Base-by-base conservation (phyloP, 37 sponge, comb jelly and placozoan genomes). In the Mnemiopsis leidyi region DNA sequence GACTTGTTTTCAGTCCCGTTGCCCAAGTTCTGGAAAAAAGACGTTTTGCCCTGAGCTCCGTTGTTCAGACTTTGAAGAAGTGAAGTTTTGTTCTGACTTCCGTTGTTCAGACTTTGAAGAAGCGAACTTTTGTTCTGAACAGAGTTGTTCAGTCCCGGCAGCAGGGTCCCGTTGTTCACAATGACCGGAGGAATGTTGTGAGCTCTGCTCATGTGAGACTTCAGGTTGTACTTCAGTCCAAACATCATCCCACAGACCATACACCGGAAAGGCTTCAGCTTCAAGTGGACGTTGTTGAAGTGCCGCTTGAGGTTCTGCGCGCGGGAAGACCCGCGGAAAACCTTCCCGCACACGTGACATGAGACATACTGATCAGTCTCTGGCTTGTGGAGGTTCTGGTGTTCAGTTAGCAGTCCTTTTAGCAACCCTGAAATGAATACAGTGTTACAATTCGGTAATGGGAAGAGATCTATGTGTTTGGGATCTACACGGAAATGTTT, bases 281-380 rank as follows among this genome's bases (percentile, higher is more conserved):
- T 85, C 24, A 85, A 29, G 90, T 85, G 90, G 3, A 85, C 90
- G 90, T 85, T 85, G 26, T 85, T 85, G 61, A 85, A 85, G 90
- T 85, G 90, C 90, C 90, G 90, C 39, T 85, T 85, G 23, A 85
- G 90, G 61, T 85, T 85, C 61, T 85, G 90, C 2, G 90, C 90
- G 0, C 90, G 90, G 7, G 90, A 85, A 0, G 61, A 40, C 28
- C 90, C 90, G 28, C 90, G 90, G 90, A 85, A 85, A 25, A 85
- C 90, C 24, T 85, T 85, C 26, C 90, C 35, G 61, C 90, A 85
- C 90, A 85, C 90, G 61, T 85, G 61, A 40, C 90, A 85, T 23
- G 61, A 23, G 48, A 85, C 90, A 13, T 48, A 13, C 38, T 85
- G 90, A 9, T 85, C 90, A 2, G 24, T 85, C 32, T 77, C 79